A percentile compares a stretch with the other conserved stretches of the same genome.
These are phyloP conservation scores for Phallusia fumigata DNA, from an alignment of 23 tunicate species.

Conservation along the genomic window DNA sequence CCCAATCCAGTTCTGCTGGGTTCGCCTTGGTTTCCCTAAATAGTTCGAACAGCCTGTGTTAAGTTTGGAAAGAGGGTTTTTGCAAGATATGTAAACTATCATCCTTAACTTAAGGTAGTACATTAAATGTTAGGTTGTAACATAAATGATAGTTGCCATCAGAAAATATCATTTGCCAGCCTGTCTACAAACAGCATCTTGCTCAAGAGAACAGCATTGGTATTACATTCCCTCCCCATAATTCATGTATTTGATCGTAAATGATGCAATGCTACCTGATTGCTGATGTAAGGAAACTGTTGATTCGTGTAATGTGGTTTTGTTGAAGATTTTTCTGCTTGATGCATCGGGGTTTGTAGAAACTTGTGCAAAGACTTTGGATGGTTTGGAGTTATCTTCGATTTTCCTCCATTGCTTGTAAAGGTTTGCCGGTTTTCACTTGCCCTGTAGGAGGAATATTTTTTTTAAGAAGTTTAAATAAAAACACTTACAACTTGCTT, in stretches of 20 bases:
- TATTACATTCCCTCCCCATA: too few species aligned
- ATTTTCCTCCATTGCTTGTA: neutral
- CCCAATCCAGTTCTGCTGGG: neutral
- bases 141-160: too few species aligned
- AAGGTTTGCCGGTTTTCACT: conserved; percentile 2
- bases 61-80: too few species aligned
- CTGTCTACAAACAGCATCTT: too few species aligned
- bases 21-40: neutral
- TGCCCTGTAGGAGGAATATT: conserved; percentile 3
- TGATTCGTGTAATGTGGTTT: conserved; percentile 27
- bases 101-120: too few species aligned
- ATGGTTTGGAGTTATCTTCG: conserved; percentile 18
- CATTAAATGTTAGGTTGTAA: too few species aligned
- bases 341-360: conserved; percentile 26
- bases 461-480: too few species aligned
- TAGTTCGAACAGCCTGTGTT: neutral
- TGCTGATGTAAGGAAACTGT: conserved; percentile 53
- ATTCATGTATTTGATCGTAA: too few species aligned
- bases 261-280: neutral
- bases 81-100: too few species aligned
- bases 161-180: too few species aligned
- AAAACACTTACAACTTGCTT: too few species aligned
- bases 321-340: conserved; percentile 3
- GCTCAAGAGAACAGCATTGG: too few species aligned
- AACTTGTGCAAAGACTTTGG: conserved; percentile 35